These are phyloP conservation scores for Gymnoscelis rufifasciata DNA, from an alignment of 2,888 invertebrate genomes.

Conservation along the genomic window DNA sequence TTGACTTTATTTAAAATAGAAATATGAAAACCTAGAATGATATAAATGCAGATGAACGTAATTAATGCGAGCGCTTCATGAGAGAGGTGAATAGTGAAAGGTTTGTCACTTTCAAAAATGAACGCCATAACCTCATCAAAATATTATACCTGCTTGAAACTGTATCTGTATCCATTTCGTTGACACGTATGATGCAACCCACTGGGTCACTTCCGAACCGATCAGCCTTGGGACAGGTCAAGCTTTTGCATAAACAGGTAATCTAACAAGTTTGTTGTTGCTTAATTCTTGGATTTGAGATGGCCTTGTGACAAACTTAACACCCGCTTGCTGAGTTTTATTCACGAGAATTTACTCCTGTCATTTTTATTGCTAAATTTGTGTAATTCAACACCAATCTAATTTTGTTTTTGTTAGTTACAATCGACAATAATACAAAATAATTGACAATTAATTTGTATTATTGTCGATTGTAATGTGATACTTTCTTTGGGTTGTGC, in stretches of 20 bases:
- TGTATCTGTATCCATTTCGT: not conserved
- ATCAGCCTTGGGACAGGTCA: conserved; percentile 14
- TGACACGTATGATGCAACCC: conserved; percentile 4
- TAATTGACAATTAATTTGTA: no score
- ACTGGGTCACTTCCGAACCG: conserved; percentile 9
- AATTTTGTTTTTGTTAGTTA: no score
- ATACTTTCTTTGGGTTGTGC: no score
- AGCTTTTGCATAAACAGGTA: conserved; percentile 7
- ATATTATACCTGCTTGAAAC: not conserved
- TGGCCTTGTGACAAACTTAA: conserved; percentile 6
- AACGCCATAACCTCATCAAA: conserved; percentile 2
- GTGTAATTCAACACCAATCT: no score
- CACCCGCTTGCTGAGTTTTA: conserved; percentile 1
- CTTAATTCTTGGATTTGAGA: not conserved
- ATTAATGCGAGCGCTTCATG: not conserved
- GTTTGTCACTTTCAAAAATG: conserved; percentile 4
- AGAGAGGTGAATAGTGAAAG: not conserved
- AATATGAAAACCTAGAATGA: not conserved
- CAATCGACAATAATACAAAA: no score
- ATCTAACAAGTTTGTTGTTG: conserved; percentile 4
- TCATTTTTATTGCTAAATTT: no score
- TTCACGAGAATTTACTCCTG: no score
- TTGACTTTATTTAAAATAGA: not conserved
- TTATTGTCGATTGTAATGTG: no score
- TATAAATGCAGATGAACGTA: not conserved